Evolutionary conservation across 2,113 vertebrate genomes (phyloP).

Genomic region (Gambusia holbrooki): DNA sequence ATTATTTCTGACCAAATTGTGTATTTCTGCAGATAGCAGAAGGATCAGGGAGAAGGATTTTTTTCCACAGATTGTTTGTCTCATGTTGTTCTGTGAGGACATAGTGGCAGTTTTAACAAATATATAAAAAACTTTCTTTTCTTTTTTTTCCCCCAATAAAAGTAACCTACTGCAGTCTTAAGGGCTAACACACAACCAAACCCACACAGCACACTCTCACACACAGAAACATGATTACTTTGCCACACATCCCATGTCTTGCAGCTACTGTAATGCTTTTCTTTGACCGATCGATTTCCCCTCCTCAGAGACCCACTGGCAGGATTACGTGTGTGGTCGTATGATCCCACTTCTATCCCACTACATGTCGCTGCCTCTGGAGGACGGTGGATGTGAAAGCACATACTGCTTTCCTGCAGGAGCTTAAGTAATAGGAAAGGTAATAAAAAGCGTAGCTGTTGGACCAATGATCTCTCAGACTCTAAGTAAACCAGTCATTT

Average conservation of each 20-base stretch:
- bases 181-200: no score
- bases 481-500: constrained; percentile 13
- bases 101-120: no score
- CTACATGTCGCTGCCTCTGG: constrained; percentile 2
- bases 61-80: no score
- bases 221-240: constrained; percentile 1
- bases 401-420: constrained; percentile 24
- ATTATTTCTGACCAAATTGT: no score
- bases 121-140: no score
- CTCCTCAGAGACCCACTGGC: constrained; percentile 9
- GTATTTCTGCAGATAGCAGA: no score
- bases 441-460: background rate
- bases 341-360: constrained; percentile 27
- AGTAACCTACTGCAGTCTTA: no score
- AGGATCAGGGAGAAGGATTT: no score
- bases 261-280: constrained; percentile 20
- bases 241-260: constrained; percentile 21
- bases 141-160: no score
- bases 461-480: background rate
- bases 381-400: constrained; percentile 20
- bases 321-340: constrained; percentile 17
- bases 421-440: constrained; percentile 13
- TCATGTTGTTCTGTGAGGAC: no score
- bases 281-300: constrained; percentile 22
- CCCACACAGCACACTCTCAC: background rate